Percentiles rank a stretch among this genome's conserved stretches.
These are phyloP conservation scores for Chelonus insularis DNA, from an alignment of 1,140 invertebrate species.

Conservation along the genomic window DNA sequence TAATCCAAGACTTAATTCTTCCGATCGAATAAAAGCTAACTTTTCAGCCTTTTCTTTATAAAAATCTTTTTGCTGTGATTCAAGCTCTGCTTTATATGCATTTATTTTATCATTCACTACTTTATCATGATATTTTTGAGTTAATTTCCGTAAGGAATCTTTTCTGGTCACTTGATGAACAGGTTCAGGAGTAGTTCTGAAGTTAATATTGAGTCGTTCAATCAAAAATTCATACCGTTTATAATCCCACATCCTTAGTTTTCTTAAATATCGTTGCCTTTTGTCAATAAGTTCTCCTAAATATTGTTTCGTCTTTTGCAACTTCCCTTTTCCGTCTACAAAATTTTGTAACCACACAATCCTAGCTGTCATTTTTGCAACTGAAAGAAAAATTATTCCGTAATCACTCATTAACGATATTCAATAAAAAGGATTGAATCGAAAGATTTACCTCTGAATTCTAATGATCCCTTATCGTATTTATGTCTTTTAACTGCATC, in stretches of 20 bases:
- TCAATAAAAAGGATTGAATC: too few relatives aligned
- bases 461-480: constrained; percentile 61
- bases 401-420: too few relatives aligned
- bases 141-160: constrained; percentile 68
- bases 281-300: constrained; percentile 76
- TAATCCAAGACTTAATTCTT: constrained; percentile 70
- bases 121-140: constrained; percentile 69
- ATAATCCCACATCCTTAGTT: constrained; percentile 74
- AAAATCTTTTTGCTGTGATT: constrained; percentile 71
- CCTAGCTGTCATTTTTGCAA: constrained; percentile 61
- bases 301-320: constrained; percentile 60
- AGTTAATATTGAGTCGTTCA: too few relatives aligned
- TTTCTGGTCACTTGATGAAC: constrained; percentile 60
- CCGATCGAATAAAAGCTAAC: constrained; percentile 70
- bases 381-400: too few relatives aligned
- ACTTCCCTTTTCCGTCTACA: constrained; percentile 57
- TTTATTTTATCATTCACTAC: constrained; percentile 67
- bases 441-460: too few relatives aligned
- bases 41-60: constrained; percentile 62
- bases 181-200: too few relatives aligned
- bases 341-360: constrained; percentile 64
- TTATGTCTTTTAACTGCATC: constrained; percentile 65
- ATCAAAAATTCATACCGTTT: constrained; percentile 84
- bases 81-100: constrained; percentile 66
- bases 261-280: constrained; percentile 72